Evolutionary conservation across 1,140 invertebrate genomes (phyloP).

Genomic region (Thaumetopoea pityocampa): DNA sequence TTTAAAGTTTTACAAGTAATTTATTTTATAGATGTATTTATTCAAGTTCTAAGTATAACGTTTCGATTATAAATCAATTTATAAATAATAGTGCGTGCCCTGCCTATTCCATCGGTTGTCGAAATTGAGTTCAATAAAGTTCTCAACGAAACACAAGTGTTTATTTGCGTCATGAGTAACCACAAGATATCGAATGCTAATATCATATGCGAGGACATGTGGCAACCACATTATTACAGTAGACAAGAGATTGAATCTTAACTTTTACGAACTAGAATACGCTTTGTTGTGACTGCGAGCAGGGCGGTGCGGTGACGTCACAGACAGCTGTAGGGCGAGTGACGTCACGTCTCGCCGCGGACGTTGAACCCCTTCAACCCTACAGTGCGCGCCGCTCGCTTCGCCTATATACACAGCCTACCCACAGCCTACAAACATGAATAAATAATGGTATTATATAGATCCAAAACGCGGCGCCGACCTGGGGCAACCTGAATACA

Average conservation of each 20-base stretch:
- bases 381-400: constrained; percentile 31
- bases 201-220: constrained; percentile 49
- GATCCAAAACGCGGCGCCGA: constrained; percentile 42
- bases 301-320: constrained; percentile 56
- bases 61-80: no score
- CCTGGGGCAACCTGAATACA: constrained; percentile 55
- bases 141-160: constrained; percentile 38
- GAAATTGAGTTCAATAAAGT: constrained; percentile 25
- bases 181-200: constrained; percentile 51
- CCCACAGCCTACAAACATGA: constrained; percentile 51
- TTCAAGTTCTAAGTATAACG: no score
- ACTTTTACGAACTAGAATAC: constrained; percentile 36
- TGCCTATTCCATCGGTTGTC: constrained; percentile 22
- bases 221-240: constrained; percentile 41
- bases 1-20: no score
- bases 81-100: constrained; percentile 1
- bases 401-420: constrained; percentile 25
- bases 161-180: constrained; percentile 42
- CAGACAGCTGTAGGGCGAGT: constrained; percentile 66
- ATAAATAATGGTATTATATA: constrained; percentile 57
- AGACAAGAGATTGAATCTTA: constrained; percentile 49
- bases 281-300: constrained; percentile 37
- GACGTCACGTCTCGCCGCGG: constrained; percentile 56
- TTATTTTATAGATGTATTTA: no score
- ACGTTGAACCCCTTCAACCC: constrained; percentile 56